phyloP scores from a whole-genome alignment of 2,797 vertebrate species.

The Bucorvus abyssinicus region DNA sequence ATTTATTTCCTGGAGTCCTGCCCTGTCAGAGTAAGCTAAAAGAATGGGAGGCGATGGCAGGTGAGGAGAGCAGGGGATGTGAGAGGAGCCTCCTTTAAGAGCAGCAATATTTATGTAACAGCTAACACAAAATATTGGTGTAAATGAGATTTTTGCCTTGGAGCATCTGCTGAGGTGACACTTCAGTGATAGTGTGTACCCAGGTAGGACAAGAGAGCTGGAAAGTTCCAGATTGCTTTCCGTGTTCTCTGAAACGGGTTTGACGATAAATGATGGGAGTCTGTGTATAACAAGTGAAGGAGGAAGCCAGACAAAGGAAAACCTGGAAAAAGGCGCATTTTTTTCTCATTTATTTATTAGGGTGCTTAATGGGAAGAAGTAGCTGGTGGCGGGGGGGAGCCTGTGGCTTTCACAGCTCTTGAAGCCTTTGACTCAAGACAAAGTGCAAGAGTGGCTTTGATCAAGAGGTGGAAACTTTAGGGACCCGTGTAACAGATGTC shows the following conservation, averaged over 20 bases:
- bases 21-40: not conserved
- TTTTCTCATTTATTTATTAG: not conserved
- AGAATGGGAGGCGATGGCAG: not conserved
- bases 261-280: not conserved
- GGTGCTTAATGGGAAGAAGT: not conserved
- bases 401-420: not conserved
- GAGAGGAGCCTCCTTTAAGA: not conserved
- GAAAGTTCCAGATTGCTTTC: not conserved
- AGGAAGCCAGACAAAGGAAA: not conserved
- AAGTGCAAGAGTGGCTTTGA: not conserved
- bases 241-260: not conserved
- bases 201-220: not conserved
- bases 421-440: not conserved
- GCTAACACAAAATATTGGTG: not conserved
- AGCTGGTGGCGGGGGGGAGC: not conserved
- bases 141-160: slow-evolving; percentile 7
- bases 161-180: slow-evolving; percentile 11
- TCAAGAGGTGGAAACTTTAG: not conserved
- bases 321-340: not conserved
- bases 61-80: not conserved
- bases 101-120: not conserved
- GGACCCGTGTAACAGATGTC: not conserved
- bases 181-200: not conserved
- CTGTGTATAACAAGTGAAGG: not conserved
- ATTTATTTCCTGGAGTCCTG: not conserved